Conservation (phyloP, 2,888 invertebrate species). For the Cosmia pyralina region DNA sequence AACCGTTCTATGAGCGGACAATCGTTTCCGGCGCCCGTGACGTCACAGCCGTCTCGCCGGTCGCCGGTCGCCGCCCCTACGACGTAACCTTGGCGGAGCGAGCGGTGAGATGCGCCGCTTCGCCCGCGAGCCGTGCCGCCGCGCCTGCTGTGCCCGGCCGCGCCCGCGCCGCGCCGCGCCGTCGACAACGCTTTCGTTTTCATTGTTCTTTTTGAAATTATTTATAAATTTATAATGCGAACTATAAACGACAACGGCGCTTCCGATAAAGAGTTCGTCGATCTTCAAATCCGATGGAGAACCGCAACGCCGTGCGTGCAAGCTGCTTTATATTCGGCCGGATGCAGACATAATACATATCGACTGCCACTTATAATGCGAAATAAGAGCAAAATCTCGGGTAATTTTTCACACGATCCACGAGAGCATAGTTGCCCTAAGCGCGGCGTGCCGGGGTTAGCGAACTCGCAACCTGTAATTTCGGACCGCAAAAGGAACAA, state of each 20-base stretch:
- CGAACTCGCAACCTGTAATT: constrained; percentile 89
- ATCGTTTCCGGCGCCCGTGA: constrained; percentile 90
- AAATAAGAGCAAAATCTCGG: constrained; percentile 87
- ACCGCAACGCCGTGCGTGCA: constrained; percentile 69
- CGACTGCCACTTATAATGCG: constrained; percentile 85
- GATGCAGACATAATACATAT: constrained; percentile 86
- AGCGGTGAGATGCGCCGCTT: constrained; percentile 65
- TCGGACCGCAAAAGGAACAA: constrained; percentile 90
- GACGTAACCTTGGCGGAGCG: constrained; percentile 82
- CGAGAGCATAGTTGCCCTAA: constrained; percentile 88
- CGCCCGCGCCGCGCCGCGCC: constrained; percentile 55
- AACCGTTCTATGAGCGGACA: constrained; percentile 89
- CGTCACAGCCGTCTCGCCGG: constrained; percentile 87
- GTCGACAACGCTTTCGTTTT: constrained; percentile 81
- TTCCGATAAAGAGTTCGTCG: constrained; percentile 63
- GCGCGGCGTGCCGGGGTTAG: constrained; percentile 87
- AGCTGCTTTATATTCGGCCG: constrained; percentile 76
- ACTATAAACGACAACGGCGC: constrained; percentile 56
- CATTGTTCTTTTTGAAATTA: constrained; percentile 78
- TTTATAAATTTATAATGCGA: constrained; percentile 72
- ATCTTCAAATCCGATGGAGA: constrained; percentile 61
- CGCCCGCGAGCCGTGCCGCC: constrained; percentile 59
- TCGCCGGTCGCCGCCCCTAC: constrained; percentile 88
- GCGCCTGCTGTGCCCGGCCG: constrained; percentile 42
- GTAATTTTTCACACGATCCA: constrained; percentile 90